Evolutionary conservation across 1,140 invertebrate genomes (phyloP), one percentile per base, ranked within the genome.

Genomic region (Brachionus plicatilis): DNA sequence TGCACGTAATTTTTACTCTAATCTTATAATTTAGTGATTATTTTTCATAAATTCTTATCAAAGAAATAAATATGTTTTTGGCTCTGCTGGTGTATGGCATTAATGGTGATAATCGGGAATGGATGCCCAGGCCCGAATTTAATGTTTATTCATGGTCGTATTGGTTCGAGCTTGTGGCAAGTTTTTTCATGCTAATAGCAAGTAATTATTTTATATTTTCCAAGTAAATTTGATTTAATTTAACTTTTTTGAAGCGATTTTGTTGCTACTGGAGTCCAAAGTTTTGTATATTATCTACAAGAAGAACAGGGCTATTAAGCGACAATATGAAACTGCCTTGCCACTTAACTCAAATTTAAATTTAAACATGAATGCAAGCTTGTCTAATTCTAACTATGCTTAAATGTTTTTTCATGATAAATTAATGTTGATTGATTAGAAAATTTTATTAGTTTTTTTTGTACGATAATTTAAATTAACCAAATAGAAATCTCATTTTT

Each of bases 121-220:
- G 83, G 83, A 84, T 84, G 83, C 83, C 83, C 7, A 29, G 83
- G n/a, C 83, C 83, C 9, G 83, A 84, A 53, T 84, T 84, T n/a
- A 84, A 84, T 72, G 60, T 68, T 29, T 75, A 75, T 27, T 84
- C 83, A 41, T 84, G 47, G 45, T 75, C 66, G 33, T 84, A 84
- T 45, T 72, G 68, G 70, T 75, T 84, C 53, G 83, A 72, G 29
- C n/a, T 84, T 6, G 24, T 37, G 5, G 66, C 83, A 20, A 50
- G 45, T 47, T 53, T 84, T 33, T 72, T 84, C 50, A 37, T 66
- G 27, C 60, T 84, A 0, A 75, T 56, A 17, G 66, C 83, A 41
- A 68, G 80, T 83, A 66, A 37, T 37, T 37, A 0, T 37, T 37
- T 37, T 6, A 7, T 37, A 6, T 37, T 37, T 37, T 37, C 33